Percentiles rank a stretch among this genome's conserved stretches.
Evolutionary conservation across 2,797 vertebrate species (phyloP).

Genomic region (Liasis olivaceus): DNA sequence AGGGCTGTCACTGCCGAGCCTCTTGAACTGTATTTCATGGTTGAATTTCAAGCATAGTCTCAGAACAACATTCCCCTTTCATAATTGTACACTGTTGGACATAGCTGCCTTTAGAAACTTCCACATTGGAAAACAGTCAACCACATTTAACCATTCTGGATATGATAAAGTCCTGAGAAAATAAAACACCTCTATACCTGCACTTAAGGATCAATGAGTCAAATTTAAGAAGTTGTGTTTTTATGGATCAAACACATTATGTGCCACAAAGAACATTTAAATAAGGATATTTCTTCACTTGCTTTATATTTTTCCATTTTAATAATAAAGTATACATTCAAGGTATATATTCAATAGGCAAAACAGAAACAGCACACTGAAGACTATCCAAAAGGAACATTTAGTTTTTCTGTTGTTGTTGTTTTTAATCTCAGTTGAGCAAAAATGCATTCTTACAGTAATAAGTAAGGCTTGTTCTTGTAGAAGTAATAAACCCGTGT

Average conservation of each 20-base stretch:
- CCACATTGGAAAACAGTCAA: background rate
- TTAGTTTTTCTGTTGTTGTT: constrained; percentile 52
- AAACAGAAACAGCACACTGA: constrained; percentile 23
- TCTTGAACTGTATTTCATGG: background rate
- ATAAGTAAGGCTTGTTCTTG: background rate
- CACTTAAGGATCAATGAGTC: background rate
- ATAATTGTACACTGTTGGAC: background rate
- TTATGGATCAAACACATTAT: background rate
- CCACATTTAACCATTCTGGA: background rate
- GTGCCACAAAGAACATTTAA: background rate
- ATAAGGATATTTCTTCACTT: background rate
- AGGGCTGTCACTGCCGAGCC: too few species aligned
- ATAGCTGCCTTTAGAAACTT: background rate
- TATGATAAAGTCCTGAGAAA: background rate
- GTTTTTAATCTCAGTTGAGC: constrained; percentile 35
- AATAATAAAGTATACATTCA: background rate
- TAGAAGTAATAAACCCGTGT: background rate
- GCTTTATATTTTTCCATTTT: background rate
- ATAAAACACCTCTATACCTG: background rate
- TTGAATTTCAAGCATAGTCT: background rate
- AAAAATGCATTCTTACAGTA: constrained; percentile 18
- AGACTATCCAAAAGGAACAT: constrained; percentile 46
- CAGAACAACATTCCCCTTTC: background rate
- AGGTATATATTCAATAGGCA: background rate
- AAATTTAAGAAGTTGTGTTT: background rate